These are phyloP conservation scores for Vespertilio murinus DNA, from an alignment of 2,797 vertebrate species.

Conservation along the genomic window DNA sequence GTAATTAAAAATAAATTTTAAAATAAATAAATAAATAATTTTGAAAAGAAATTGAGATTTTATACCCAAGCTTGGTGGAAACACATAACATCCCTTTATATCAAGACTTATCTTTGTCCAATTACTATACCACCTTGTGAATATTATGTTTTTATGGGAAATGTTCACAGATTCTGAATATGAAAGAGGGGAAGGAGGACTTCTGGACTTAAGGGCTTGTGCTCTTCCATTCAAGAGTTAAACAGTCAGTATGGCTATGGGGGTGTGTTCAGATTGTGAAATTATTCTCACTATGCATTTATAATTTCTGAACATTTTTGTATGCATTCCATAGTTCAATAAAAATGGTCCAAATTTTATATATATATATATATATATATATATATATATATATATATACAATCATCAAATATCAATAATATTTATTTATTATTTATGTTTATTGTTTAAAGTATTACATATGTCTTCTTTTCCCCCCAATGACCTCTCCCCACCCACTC, in stretches of 20 bases:
- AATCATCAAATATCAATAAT: too few species aligned
- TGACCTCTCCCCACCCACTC: too few species aligned
- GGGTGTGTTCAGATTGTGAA: background rate
- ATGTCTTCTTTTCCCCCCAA: too few species aligned
- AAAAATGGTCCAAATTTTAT: background rate
- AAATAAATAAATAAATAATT: too few species aligned
- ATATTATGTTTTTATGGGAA: background rate
- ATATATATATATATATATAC: background rate
- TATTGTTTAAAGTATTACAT: too few species aligned
- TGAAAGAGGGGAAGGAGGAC: background rate
- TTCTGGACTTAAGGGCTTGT: background rate
- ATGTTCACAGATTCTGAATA: background rate
- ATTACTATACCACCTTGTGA: background rate
- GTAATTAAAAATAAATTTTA: background rate
- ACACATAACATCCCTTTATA: background rate
- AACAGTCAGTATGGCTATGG: background rate
- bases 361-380: too few species aligned
- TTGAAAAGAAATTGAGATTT: background rate
- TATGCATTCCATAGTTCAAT: background rate
- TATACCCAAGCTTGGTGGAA: background rate
- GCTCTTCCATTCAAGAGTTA: background rate
- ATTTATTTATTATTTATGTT: too few species aligned
- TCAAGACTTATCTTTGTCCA: background rate
- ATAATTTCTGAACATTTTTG: background rate
- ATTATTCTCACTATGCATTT: background rate